Evolutionary conservation across 2,888 invertebrate genomes (phyloP).

Genomic region (Chelonus formosanus): DNA sequence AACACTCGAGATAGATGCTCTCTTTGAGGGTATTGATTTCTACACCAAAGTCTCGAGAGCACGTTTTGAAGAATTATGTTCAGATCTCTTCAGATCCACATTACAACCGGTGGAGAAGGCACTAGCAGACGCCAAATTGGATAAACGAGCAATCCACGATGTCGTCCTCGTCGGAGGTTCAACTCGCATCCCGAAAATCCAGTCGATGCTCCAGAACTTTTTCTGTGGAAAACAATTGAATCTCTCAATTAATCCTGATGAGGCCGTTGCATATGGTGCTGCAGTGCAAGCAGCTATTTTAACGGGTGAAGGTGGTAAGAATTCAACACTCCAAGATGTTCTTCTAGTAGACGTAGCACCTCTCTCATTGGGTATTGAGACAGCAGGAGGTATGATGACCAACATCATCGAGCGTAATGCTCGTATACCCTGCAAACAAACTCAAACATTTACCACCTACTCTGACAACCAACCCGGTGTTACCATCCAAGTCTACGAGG

Average conservation of each 20-base stretch:
- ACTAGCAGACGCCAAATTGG: constrained; percentile 79
- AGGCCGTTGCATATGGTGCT: constrained; percentile 92
- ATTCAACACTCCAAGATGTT: constrained; percentile 77
- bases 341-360: constrained; percentile 75
- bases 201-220: constrained; percentile 77
- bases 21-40: constrained; percentile 78
- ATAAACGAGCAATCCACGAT: constrained; percentile 79
- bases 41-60: constrained; percentile 78
- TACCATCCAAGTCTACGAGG: constrained; percentile 70
- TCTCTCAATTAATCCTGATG: constrained; percentile 91
- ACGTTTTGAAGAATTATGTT: constrained; percentile 79
- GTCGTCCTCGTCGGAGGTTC: constrained; percentile 85
- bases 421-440: constrained; percentile 69
- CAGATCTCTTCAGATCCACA: constrained; percentile 77
- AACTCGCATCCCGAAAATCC: constrained; percentile 82
- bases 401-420: constrained; percentile 71
- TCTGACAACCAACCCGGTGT: constrained; percentile 75
- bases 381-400: constrained; percentile 81
- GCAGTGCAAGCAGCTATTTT: constrained; percentile 94
- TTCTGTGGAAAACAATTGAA: constrained; percentile 85
- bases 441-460: constrained; percentile 73
- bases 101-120: constrained; percentile 82
- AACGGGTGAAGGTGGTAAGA: constrained; percentile 69
- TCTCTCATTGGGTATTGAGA: constrained; percentile 79
- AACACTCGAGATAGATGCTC: constrained; percentile 77